phyloP scores from a whole-genome alignment of 2,113 vertebrate species.

The Gasterosteus aculeatus region DNA sequence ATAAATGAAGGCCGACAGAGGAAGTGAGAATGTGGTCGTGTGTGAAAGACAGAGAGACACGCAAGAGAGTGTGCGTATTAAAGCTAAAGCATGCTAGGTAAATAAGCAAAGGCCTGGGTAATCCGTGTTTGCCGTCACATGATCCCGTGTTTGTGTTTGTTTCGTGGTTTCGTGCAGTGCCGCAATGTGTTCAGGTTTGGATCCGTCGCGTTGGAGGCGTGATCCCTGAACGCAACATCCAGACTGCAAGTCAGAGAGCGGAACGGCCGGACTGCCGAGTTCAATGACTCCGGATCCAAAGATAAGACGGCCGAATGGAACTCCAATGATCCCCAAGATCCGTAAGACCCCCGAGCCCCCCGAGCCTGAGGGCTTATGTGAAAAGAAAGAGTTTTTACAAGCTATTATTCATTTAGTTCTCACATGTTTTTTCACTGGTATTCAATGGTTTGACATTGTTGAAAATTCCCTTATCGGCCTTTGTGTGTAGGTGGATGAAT shows the following conservation, averaged over 20 bases:
- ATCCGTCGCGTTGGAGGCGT: conserved; percentile 11
- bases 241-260: conserved; percentile 14
- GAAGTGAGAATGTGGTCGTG: neutral
- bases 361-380: neutral
- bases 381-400: neutral
- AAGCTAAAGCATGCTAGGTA: conserved; percentile 24
- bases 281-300: conserved; percentile 24
- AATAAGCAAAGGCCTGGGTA: conserved; percentile 33
- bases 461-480: neutral
- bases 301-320: conserved; percentile 26
- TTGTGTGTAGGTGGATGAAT: neutral
- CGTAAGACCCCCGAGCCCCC: too few species aligned
- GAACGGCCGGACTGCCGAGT: conserved; percentile 1
- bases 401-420: neutral
- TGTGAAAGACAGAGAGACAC: neutral
- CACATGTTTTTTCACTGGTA: neutral
- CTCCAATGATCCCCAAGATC: conserved; percentile 6
- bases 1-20: conserved; percentile 18
- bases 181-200: conserved; percentile 33
- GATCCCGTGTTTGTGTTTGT: conserved; percentile 42
- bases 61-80: conserved; percentile 15
- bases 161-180: conserved; percentile 13
- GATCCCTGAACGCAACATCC: conserved; percentile 32
- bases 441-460: neutral
- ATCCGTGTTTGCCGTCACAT: conserved; percentile 40